phyloP scores from a whole-genome alignment of 2,797 vertebrate genomes.

The Catharus ustulatus region DNA sequence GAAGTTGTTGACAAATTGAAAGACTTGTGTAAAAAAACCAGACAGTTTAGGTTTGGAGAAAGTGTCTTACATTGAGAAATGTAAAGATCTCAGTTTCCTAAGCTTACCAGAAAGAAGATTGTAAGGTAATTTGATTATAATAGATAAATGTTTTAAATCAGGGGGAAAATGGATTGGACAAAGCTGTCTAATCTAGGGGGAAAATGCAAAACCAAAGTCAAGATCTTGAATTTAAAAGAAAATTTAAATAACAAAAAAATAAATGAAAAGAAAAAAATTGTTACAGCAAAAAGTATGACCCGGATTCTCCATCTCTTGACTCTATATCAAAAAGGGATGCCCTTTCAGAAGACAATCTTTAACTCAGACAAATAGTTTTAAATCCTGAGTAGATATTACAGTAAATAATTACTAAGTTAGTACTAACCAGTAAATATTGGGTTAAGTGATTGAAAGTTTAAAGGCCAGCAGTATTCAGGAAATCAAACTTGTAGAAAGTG shows the following conservation, averaged over 20 bases:
- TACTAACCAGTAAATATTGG: background rate
- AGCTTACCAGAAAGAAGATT: background rate
- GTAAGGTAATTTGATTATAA: background rate
- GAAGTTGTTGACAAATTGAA: background rate
- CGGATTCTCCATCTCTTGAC: background rate
- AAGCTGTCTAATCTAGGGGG: background rate
- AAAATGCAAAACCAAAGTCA: background rate
- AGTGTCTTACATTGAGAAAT: background rate
- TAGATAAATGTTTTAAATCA: background rate
- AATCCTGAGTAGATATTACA: background rate
- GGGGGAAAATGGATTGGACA: background rate
- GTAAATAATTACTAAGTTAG: background rate
- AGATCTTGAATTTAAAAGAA: background rate
- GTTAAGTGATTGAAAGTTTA: background rate
- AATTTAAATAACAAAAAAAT: background rate
- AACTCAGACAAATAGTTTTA: background rate
- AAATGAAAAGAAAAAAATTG: accelerated
- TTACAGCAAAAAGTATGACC: accelerated
- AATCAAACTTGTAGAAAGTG: background rate
- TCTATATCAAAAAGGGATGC: background rate
- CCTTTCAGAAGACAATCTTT: background rate
- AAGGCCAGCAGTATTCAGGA: background rate
- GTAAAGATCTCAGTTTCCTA: background rate
- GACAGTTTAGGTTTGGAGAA: background rate
- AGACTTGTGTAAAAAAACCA: background rate